A percentile compares a stretch with the other conserved stretches of the same genome.
These are phyloP conservation scores for Malurus cyaneus DNA, from an alignment of 2,113 vertebrate species.

Conservation along the genomic window DNA sequence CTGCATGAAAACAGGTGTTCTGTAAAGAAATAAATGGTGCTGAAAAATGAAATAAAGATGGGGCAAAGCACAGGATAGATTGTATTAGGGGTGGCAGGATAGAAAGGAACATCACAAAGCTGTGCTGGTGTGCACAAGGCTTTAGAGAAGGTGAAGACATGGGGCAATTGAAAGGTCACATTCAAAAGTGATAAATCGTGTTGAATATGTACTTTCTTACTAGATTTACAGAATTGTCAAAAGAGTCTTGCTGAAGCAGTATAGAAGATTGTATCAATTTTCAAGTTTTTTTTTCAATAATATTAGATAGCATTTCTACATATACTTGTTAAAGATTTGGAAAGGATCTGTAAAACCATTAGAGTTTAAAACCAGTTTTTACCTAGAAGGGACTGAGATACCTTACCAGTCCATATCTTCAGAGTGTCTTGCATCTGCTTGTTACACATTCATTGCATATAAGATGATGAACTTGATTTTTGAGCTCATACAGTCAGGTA, in stretches of 20 bases:
- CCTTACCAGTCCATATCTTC: neutral
- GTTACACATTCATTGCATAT: neutral
- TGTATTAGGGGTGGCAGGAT: neutral
- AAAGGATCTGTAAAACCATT: neutral
- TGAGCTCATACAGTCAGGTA: neutral
- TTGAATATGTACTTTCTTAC: neutral
- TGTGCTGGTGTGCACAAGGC: neutral
- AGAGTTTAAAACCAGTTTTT: neutral
- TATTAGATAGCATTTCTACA: neutral
- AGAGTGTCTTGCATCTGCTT: neutral
- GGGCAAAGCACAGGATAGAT: neutral
- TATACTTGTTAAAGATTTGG: neutral
- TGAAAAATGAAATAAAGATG: neutral
- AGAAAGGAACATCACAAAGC: neutral
- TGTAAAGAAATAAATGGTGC: neutral
- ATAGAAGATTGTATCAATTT: neutral
- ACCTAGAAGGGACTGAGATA: neutral
- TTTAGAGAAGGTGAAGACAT: neutral
- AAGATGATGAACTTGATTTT: neutral
- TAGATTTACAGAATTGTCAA: neutral
- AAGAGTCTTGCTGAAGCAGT: neutral
- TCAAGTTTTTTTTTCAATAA: neutral
- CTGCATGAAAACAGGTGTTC: neutral
- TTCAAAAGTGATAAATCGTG: neutral
- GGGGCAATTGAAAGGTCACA: neutral